These are phyloP conservation scores for human (Homo sapiens) DNA, from an alignment of 2,113 vertebrate genomes.

Conservation along the genomic window DNA sequence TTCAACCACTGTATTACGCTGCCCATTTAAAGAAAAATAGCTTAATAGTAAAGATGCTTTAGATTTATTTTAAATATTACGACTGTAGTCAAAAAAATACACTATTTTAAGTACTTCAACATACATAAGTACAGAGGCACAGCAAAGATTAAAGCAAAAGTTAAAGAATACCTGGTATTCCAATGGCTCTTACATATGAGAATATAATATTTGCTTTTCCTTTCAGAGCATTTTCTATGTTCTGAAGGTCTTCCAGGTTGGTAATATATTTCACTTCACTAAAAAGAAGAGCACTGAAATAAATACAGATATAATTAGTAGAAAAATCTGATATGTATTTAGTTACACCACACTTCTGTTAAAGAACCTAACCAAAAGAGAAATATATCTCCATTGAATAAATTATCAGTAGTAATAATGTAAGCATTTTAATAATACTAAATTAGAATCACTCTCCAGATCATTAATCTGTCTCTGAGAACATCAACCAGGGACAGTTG, in stretches of 20 bases:
- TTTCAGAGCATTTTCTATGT: conserved; percentile 88
- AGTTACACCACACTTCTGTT: background rate
- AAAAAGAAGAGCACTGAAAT: conserved; percentile 91
- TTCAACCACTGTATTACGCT: background rate
- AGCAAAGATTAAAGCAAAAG: background rate
- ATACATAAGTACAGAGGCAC: background rate
- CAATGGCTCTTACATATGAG: conserved; percentile 90
- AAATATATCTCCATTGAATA: conserved; percentile 17
- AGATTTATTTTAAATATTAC: conserved; percentile 33
- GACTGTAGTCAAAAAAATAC: background rate
- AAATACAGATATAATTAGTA: conserved; percentile 58
- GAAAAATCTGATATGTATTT: background rate
- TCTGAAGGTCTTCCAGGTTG: conserved; percentile 87
- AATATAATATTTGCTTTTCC: conserved; percentile 90
- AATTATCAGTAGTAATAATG: background rate
- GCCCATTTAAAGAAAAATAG: background rate
- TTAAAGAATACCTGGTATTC: conserved; percentile 89
- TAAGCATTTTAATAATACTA: background rate
- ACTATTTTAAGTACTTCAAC: background rate
- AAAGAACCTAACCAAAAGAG: background rate
- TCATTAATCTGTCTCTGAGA: background rate
- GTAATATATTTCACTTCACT: conserved; percentile 94
- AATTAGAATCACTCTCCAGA: conserved; percentile 2
- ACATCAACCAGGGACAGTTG: background rate
- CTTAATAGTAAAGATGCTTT: background rate